These are phyloP conservation scores for Drosophila anceps DNA, from an alignment of 2,888 invertebrate species.

Conservation along the genomic window DNA sequence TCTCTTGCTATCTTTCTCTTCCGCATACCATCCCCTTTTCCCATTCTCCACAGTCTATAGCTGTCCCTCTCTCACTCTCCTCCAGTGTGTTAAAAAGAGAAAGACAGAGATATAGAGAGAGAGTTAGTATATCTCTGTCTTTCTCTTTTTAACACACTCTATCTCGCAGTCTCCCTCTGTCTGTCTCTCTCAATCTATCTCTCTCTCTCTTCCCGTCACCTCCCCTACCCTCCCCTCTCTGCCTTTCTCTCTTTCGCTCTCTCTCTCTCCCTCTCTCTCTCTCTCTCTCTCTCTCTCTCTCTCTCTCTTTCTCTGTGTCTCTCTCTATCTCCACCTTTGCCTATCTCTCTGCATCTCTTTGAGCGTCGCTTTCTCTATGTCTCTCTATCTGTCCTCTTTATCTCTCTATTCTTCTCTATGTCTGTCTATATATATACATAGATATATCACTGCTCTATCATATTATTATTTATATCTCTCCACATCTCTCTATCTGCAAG, in stretches of 20 bases:
- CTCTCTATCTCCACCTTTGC: too few relatives aligned
- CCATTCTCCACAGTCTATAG: background rate
- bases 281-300: background rate
- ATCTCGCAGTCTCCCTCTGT: too few relatives aligned
- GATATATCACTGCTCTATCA: background rate
- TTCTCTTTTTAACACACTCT: background rate
- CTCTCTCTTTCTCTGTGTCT: background rate
- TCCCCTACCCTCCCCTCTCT: background rate
- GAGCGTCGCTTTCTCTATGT: background rate
- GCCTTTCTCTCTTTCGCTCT: background rate
- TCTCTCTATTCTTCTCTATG: background rate
- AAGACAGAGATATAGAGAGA: too few relatives aligned
- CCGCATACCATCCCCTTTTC: background rate
- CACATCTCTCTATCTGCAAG: constrained; percentile 4
- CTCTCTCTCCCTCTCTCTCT: background rate
- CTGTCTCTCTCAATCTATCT: too few relatives aligned
- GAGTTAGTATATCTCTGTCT: too few relatives aligned
- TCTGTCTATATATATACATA: background rate
- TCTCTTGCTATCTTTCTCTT: background rate
- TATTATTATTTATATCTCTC: background rate
- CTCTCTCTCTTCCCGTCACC: too few relatives aligned
- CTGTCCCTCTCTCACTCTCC: background rate
- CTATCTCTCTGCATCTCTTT: too few relatives aligned
- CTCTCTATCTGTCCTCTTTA: background rate
- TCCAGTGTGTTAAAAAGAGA: too few relatives aligned